Percentiles rank a stretch among this genome's conserved stretches.
phyloP scores from a whole-genome alignment of 2,888 invertebrate genomes.

The Eilema depressum region DNA sequence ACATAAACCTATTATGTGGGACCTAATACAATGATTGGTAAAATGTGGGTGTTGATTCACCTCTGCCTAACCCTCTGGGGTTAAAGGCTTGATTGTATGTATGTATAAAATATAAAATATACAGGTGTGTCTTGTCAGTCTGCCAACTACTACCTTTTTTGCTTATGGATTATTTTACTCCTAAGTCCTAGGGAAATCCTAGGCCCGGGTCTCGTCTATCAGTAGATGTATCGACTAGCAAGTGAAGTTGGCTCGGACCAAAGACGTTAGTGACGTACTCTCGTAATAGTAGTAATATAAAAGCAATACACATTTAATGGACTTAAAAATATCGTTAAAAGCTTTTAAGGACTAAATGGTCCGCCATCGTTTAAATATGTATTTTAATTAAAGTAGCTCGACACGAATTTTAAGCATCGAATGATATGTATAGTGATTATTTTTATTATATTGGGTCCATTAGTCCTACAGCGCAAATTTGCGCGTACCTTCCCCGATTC shows the following conservation, averaged over 20 bases:
- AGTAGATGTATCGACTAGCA: not conserved
- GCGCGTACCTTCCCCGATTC: not conserved
- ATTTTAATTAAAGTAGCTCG: slow-evolving; percentile 1
- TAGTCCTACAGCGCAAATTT: not conserved
- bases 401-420: slow-evolving; percentile 18
- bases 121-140: not conserved
- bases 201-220: not conserved
- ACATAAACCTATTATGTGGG: no score
- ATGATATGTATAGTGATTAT: not conserved
- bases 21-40: no score
- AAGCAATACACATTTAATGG: not conserved
- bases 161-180: not conserved
- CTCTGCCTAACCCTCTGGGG: no score
- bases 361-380: not conserved
- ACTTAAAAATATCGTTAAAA: not conserved
- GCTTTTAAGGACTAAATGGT: slow-evolving; percentile 1
- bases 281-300: not conserved
- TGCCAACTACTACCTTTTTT: no score
- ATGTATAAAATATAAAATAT: not conserved
- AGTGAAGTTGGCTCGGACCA: not conserved
- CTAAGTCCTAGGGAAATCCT: not conserved
- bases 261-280: not conserved
- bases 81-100: no score
- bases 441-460: not conserved
- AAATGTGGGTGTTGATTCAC: no score